Conservation (phyloP, 2,113 vertebrate genomes). For the Amblyornis subalaris region DNA sequence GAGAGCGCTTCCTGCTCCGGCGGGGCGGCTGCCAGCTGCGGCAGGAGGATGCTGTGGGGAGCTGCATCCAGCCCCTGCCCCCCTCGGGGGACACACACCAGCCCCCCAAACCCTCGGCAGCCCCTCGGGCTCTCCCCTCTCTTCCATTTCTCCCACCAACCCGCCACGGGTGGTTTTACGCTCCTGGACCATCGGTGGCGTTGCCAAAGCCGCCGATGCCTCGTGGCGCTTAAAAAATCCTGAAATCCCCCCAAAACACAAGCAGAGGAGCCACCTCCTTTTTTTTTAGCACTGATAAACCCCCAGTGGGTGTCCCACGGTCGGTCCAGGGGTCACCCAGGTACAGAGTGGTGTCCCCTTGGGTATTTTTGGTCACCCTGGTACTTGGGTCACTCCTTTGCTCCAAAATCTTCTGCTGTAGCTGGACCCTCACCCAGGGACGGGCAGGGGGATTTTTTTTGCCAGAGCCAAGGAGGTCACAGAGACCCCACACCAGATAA, state of each 20-base stretch:
- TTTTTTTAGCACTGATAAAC: background rate
- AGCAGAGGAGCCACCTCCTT: rapidly evolving
- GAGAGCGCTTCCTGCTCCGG: conserved; percentile 41
- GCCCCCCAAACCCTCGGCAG: rapidly evolving
- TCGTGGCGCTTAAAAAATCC: rapidly evolving
- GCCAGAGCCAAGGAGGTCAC: background rate
- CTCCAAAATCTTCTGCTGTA: rapidly evolving
- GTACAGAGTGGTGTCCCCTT: rapidly evolving
- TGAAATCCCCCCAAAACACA: rapidly evolving
- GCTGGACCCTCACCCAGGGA: background rate
- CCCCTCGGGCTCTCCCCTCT: background rate
- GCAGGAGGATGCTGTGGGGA: background rate
- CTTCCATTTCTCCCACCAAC: rapidly evolving
- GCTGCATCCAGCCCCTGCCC: background rate
- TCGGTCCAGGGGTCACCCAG: rapidly evolving
- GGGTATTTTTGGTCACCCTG: background rate
- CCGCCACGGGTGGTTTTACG: rapidly evolving
- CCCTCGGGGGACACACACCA: background rate
- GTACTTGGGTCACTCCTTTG: background rate
- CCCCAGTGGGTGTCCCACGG: rapidly evolving
- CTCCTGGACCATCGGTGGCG: rapidly evolving
- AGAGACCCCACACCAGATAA: background rate
- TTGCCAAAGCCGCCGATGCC: rapidly evolving
- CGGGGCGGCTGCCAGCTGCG: background rate
- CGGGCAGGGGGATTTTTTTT: background rate